Conservation (phyloP, 2,888 invertebrate genomes). For the Napeogenes sylphis region DNA sequence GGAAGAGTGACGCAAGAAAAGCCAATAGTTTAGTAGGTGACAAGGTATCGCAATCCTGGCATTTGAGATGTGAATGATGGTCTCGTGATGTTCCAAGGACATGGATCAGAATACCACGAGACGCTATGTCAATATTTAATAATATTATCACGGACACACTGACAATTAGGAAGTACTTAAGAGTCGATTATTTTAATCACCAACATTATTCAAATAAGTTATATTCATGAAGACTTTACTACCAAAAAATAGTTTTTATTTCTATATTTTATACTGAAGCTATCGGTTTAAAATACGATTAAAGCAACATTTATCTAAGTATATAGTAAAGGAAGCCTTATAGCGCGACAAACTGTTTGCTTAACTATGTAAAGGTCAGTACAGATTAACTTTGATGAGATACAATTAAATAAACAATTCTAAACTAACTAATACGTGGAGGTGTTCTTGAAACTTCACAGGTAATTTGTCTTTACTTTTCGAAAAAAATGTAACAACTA, state of each 20-base stretch:
- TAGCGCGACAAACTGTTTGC: neutral
- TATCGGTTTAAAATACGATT: neutral
- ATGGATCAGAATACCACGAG: conserved; percentile 22
- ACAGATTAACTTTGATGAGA: neutral
- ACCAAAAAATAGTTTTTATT: too few relatives aligned
- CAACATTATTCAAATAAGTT: too few relatives aligned
- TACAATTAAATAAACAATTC: neutral
- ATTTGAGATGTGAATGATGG: conserved; percentile 44
- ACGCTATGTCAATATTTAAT: neutral
- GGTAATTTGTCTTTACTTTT: too few relatives aligned
- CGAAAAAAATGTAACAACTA: too few relatives aligned
- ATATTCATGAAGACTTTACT: too few relatives aligned
- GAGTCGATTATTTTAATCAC: too few relatives aligned
- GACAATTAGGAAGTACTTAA: too few relatives aligned
- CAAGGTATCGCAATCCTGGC: conserved; percentile 61
- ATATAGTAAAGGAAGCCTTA: conserved; percentile 4
- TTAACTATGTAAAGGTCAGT: neutral
- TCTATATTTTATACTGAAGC: too few relatives aligned
- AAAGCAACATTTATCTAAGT: neutral
- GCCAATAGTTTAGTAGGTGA: conserved; percentile 66
- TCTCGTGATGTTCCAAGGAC: conserved; percentile 35
- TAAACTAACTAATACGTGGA: neutral
- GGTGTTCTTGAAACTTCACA: too few relatives aligned
- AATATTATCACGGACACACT: too few relatives aligned
- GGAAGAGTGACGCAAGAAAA: conserved; percentile 57